These are phyloP conservation scores for Apis dorsata DNA, from an alignment of 1,140 invertebrate genomes.

Conservation along the genomic window DNA sequence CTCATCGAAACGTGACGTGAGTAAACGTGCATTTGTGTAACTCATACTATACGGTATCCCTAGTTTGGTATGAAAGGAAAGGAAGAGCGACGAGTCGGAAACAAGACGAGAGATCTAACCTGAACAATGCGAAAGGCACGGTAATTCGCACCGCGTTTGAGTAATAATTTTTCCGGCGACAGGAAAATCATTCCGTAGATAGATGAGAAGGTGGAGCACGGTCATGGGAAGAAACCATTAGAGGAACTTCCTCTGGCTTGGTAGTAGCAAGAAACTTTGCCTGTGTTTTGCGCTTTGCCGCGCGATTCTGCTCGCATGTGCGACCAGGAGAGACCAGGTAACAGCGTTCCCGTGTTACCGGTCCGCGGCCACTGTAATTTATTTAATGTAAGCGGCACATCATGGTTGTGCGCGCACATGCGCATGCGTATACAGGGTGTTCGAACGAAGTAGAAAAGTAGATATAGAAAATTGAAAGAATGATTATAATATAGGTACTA, in stretches of 20 bases:
- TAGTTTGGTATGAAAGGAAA: neutral
- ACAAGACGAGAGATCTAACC: neutral
- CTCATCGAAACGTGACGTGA: neutral
- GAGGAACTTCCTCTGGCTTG: conserved; percentile 57
- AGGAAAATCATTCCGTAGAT: conserved; percentile 44
- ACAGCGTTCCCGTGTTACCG: conserved; percentile 74
- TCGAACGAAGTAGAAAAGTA: too few species aligned
- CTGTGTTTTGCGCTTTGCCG: conserved; percentile 9
- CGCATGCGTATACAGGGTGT: conserved; percentile 8
- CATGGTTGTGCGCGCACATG: conserved; percentile 23
- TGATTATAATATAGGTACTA: too few species aligned
- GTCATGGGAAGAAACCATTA: conserved; percentile 69
- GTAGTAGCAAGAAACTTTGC: conserved; percentile 47
- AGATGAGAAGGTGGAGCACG: conserved; percentile 55
- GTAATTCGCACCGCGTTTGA: conserved; percentile 4
- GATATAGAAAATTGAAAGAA: too few species aligned
- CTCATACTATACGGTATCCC: neutral
- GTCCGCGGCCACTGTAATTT: conserved; percentile 72
- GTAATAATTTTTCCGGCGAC: conserved; percentile 55
- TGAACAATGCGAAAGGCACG: conserved; percentile 18
- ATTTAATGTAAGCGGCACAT: conserved; percentile 70
- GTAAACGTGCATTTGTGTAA: neutral
- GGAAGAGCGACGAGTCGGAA: neutral
- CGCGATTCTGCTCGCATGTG: conserved; percentile 19
- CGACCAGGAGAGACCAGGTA: conserved; percentile 61